These are phyloP conservation scores for Tortricodes alternella DNA, from an alignment of 2,888 invertebrate genomes.

Conservation along the genomic window DNA sequence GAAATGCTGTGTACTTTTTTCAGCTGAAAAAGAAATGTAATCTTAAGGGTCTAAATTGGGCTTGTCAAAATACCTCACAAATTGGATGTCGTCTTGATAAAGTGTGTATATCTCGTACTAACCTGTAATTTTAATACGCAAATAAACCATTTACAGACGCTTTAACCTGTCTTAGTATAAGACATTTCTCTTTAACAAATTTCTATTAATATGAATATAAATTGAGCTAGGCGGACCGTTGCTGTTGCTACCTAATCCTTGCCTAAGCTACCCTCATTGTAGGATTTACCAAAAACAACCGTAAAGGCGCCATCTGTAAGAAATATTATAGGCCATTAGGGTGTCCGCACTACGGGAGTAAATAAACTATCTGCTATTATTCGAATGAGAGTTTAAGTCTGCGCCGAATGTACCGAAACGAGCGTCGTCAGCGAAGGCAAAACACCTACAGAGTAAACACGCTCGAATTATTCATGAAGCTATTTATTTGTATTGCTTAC, in stretches of 20 bases:
- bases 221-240: not conserved
- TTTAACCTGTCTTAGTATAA: no score
- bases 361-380: conserved; percentile 75
- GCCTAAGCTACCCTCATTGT: conserved; percentile 4
- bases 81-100: conserved; percentile 23
- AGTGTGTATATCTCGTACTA: not conserved
- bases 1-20: conserved; percentile 24
- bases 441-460: conserved; percentile 48
- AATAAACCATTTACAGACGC: no score
- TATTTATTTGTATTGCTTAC: conserved; percentile 78
- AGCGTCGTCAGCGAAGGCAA: conserved; percentile 57
- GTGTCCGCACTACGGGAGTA: conserved; percentile 51
- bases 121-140: not conserved
- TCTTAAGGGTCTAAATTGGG: conserved; percentile 15
- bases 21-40: conserved; percentile 4
- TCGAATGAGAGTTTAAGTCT: conserved; percentile 76
- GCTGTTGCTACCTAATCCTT: not conserved
- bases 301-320: conserved; percentile 55
- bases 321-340: conserved; percentile 65
- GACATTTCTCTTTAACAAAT: not conserved
- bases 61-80: conserved; percentile 4
- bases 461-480: conserved; percentile 75
- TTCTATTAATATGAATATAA: not conserved
- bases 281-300: conserved; percentile 46
- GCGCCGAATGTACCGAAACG: conserved; percentile 60